Base-by-base conservation (phyloP, 2,888 invertebrate genomes). In the Heteromurus nitidus region DNA sequence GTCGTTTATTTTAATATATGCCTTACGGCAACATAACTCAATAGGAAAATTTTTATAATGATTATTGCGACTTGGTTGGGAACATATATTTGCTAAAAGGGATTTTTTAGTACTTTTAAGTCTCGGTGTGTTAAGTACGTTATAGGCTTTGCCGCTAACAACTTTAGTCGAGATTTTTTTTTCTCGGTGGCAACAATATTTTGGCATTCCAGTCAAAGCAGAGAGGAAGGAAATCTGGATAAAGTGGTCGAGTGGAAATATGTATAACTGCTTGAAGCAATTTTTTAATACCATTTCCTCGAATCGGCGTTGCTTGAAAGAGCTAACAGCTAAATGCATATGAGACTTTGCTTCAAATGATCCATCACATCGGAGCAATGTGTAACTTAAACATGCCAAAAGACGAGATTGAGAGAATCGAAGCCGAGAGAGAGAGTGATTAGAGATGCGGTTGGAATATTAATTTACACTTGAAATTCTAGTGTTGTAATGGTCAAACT, bases 401-500 rank as follows among this genome's bases (percentile, higher is more conserved):
- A 30, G n/a, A n/a, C n/a, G n/a, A n/a, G n/a, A n/a, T n/a, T n/a
- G n/a, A n/a, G 28, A 20, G 44, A 67, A 50, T 44, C 47, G 55
- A 58, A 58, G 47, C 62, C 53, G 53, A 58, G 36, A 26, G 64
- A 65, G 22, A 80, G 60, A 80, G 80, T 73, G 73, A 80, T 80
- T 80, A 80, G 68, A 26, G 68, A 68, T 80, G 80, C 65, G 80
- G 50, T 28, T 65, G 60, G 80, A 80, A 80, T 80, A 72, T 67
- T 80, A 80, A 80, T 80, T 80, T 67, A 67, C 80, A 80, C 69
- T 80, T 73, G 80, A 72, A 65, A 73, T 80, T 65, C 79, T 53
- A 65, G 47, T 30, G 22, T 36, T 20, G 58, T 36, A 36, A 24
- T 42, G n/a, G 18, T 55, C 44, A 67, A 65, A 70, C 13, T 50